phyloP scores from a whole-genome alignment of 2,113 vertebrate genomes.

The Periophthalmus modestus region DNA sequence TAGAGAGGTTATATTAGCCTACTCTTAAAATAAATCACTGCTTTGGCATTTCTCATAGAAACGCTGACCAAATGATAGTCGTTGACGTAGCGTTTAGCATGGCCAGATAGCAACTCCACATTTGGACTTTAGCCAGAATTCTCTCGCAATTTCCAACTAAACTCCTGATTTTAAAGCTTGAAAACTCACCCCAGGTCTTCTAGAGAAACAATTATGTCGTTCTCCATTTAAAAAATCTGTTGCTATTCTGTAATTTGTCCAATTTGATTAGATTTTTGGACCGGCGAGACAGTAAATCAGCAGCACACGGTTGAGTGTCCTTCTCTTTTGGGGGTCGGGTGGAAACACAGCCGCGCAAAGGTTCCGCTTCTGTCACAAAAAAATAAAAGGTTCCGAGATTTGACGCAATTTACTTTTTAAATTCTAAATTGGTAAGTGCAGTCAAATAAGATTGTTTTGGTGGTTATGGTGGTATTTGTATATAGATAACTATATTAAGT shows the following conservation, averaged over 20 bases:
- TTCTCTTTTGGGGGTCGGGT: not conserved
- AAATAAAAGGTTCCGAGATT: not conserved
- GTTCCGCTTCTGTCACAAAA: not conserved
- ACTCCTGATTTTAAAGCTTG: rapidly evolving
- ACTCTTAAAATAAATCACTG: not conserved
- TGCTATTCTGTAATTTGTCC: not conserved
- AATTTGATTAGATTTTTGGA: slow-evolving; percentile 4
- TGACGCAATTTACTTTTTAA: not conserved
- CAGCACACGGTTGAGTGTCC: not conserved
- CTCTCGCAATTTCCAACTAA: not conserved
- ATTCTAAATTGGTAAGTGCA: not conserved
- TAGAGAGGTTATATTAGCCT: not conserved
- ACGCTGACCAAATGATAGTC: not conserved
- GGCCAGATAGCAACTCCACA: not conserved
- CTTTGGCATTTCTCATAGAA: not conserved
- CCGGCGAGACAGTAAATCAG: slow-evolving; percentile 29
- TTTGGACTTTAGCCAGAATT: not conserved
- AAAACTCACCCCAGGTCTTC: slow-evolving; percentile 88
- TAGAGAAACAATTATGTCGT: slow-evolving; percentile 87
- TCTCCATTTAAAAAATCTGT: slow-evolving; percentile 77
- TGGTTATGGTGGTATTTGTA: not conserved
- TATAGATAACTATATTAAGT: not conserved
- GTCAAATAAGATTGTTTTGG: not conserved
- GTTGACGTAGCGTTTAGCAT: not conserved
- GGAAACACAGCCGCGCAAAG: not conserved